Evolutionary conservation across 2,888 invertebrate genomes (phyloP).

Genomic region (Epinotia bilunana): DNA sequence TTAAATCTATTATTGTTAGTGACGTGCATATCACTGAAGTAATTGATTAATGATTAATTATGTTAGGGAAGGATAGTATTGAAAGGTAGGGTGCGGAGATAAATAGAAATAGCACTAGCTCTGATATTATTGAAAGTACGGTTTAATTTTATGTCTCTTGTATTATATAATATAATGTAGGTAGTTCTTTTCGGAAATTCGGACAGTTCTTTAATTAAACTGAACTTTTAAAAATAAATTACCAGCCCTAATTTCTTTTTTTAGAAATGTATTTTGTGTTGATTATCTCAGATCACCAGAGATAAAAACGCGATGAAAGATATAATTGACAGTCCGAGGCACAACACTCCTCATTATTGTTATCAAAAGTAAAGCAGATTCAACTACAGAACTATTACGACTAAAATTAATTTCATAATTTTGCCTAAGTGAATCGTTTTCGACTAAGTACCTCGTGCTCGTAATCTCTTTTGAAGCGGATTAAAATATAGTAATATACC

Average conservation of each 20-base stretch:
- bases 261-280: conserved; percentile 15
- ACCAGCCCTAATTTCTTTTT: background rate
- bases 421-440: conserved; percentile 37
- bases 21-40: conserved; percentile 38
- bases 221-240: background rate
- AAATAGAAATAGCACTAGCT: background rate
- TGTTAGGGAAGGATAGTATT: conserved; percentile 19
- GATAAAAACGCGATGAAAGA: conserved; percentile 39
- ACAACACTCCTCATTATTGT: conserved; percentile 57
- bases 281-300: conserved; percentile 13
- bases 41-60: conserved; percentile 30
- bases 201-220: conserved; percentile 32
- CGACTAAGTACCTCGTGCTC: conserved; percentile 23
- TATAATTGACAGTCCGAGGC: conserved; percentile 63
- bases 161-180: background rate
- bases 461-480: conserved; percentile 15
- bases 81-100: conserved; percentile 16
- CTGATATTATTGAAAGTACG: conserved; percentile 2
- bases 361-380: conserved; percentile 50
- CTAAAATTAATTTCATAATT: conserved; percentile 25
- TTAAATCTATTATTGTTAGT: conserved; percentile 52
- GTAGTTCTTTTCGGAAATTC: background rate
- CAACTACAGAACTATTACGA: conserved; percentile 40
- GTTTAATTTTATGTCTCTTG: background rate
- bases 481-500: conserved; percentile 16